Conservation (phyloP, 2,888 invertebrate species). For the Heliothis peltigera region DNA sequence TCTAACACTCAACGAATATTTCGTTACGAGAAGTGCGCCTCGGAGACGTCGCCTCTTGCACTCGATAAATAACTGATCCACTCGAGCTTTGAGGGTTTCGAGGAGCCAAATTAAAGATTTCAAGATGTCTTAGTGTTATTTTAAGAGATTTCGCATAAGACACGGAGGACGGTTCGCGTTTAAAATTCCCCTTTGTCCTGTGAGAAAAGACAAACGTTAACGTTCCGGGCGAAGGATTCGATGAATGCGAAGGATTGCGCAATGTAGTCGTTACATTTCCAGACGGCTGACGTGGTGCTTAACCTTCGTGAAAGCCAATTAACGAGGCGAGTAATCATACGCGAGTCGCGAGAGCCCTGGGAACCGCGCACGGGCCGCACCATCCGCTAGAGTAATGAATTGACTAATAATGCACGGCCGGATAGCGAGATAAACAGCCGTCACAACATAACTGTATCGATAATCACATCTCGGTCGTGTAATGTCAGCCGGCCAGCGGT, state of each 20-base stretch:
- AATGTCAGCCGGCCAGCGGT: constrained; percentile 78
- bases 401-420: constrained; percentile 77
- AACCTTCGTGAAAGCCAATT: constrained; percentile 79
- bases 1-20: constrained; percentile 77
- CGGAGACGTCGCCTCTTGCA: constrained; percentile 69
- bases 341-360: constrained; percentile 69
- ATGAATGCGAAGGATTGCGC: constrained; percentile 72
- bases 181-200: constrained; percentile 76
- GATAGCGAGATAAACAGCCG: constrained; percentile 80
- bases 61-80: constrained; percentile 79
- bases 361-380: constrained; percentile 65
- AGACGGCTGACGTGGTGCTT: constrained; percentile 67
- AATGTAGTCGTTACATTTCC: constrained; percentile 70
- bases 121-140: constrained; percentile 60
- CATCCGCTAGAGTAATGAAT: constrained; percentile 68
- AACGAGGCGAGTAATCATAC: constrained; percentile 67
- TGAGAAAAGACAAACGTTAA: constrained; percentile 71
- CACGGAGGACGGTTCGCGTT: constrained; percentile 55
- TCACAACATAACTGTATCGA: constrained; percentile 86
- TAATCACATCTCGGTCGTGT: constrained; percentile 83
- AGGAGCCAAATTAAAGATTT: constrained; percentile 63
- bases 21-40: constrained; percentile 75
- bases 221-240: constrained; percentile 71
- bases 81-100: constrained; percentile 61
- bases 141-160: constrained; percentile 69